phyloP scores from a whole-genome alignment of 2,888 invertebrate genomes.

The Megalurothrips usitatus region DNA sequence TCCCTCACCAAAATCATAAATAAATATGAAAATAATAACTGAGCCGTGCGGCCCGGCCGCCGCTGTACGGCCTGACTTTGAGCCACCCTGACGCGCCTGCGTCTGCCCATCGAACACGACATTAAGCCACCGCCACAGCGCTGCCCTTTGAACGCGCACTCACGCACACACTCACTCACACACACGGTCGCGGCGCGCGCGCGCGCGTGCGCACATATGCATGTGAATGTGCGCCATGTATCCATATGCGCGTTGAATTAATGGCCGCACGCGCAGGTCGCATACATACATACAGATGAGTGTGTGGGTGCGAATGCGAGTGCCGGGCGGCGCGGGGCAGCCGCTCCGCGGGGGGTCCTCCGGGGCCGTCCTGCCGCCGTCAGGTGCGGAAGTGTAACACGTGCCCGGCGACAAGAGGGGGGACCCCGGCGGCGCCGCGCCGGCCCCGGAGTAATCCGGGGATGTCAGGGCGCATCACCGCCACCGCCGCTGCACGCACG shows the following conservation, averaged over 20 bases:
- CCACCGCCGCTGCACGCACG: no score
- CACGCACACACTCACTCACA: not conserved
- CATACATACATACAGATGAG: constrained; percentile 15
- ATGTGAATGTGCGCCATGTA: constrained; percentile 12
- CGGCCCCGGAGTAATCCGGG: no score
- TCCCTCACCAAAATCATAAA: constrained; percentile 7
- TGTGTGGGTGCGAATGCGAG: not conserved
- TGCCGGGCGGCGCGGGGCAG: not conserved
- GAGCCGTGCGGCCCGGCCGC: not conserved
- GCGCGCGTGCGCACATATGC: constrained; percentile 20
- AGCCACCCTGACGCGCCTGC: not conserved
- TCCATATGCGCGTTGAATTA: constrained; percentile 24
- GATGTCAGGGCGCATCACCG: no score
- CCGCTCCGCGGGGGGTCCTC: not conserved
- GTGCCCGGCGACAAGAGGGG: no score
- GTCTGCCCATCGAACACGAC: not conserved
- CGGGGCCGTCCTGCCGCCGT: not conserved
- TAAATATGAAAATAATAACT: constrained; percentile 3
- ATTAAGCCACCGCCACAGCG: not conserved
- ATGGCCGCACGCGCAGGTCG: constrained; percentile 4
- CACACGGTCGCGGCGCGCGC: not conserved
- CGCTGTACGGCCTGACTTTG: not conserved
- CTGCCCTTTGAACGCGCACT: not conserved
- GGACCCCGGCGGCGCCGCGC: no score
- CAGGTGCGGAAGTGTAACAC: no score